Base-by-base conservation (phyloP, 2,888 invertebrate species). In the Trypoxylon attenuatum region DNA sequence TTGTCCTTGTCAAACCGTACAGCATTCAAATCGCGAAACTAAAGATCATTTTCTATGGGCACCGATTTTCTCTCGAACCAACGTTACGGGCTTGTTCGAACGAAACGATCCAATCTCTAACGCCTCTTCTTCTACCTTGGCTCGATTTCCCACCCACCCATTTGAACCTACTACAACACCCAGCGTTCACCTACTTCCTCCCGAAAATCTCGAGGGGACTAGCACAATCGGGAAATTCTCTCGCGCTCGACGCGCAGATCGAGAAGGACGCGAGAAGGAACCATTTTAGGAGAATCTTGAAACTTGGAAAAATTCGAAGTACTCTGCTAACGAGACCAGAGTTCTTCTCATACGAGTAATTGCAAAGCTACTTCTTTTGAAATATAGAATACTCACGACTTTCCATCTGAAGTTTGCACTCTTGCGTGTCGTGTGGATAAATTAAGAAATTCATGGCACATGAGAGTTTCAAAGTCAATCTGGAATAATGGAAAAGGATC, bases 391-490 rank as follows among this genome's bases (percentile, higher is more conserved):
- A 93, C 96, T 95, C 88, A 97, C 97, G 89, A 86, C 96, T 97
- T 87, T 97, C 96, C 94, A 97, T 96, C 88, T 96, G 96, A 67
- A 97, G 89, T 88, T 96, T 95, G 85, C 97, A 97, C 86, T 95
- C 95, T 88, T 97, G 97, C 0, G 96, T 96, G 82, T 97, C 97
- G 82, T 97, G 96, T 0, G 97, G 97, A 87, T 97, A 97, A 82
- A 96, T 95, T 81, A 95, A 92, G 86, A 97, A 96, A 87, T 96
- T 96, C 97, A 97, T 97, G 0, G 96, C 96, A 82, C 97, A 97
- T 0, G 96, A 96, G 25, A 97, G 88, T 71, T 93, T 93, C 67
- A 97, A 86, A 0, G 97, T 96, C 74, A 97, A 85, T 80, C 92
- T 92, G 83, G 49, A 88, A 63, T 59, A 62, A 39, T 50, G 41